These are phyloP conservation scores for Talpa occidentalis DNA, from an alignment of 2,113 vertebrate species.

Conservation along the genomic window DNA sequence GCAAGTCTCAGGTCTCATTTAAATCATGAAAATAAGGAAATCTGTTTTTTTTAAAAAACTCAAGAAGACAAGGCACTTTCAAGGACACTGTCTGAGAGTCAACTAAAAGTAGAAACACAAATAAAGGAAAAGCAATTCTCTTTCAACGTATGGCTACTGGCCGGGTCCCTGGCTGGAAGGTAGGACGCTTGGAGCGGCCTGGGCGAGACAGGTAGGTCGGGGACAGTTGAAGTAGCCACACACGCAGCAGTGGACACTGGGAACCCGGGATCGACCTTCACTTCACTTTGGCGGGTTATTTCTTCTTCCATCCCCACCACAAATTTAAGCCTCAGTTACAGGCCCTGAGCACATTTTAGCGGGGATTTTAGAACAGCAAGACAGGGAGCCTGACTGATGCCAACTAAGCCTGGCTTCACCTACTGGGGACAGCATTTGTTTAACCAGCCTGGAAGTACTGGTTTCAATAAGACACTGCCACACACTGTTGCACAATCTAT, in stretches of 20 bases:
- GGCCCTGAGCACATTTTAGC: background rate
- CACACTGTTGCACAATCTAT: background rate
- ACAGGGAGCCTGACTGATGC: background rate
- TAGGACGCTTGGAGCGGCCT: background rate
- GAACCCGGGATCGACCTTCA: background rate
- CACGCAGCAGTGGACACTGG: background rate
- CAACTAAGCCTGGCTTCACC: background rate
- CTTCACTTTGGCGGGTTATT: background rate
- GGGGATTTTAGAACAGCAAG: background rate
- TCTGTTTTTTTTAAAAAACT: background rate
- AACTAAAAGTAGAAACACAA: background rate
- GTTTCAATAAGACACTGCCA: background rate
- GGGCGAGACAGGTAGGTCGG: background rate
- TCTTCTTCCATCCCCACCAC: background rate
- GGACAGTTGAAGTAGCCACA: background rate
- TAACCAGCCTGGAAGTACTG: background rate
- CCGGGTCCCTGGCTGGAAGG: background rate
- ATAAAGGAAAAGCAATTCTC: background rate
- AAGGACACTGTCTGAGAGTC: background rate
- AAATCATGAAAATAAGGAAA: background rate
- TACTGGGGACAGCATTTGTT: background rate
- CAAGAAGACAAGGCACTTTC: slow-evolving; percentile 19
- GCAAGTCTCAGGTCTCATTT: background rate
- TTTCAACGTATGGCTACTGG: background rate
- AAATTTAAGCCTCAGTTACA: background rate